A percentile compares a stretch with the other conserved stretches of the same genome.
phyloP scores from a whole-genome alignment of 2,888 invertebrate species.

The Spilosoma lubricipeda region DNA sequence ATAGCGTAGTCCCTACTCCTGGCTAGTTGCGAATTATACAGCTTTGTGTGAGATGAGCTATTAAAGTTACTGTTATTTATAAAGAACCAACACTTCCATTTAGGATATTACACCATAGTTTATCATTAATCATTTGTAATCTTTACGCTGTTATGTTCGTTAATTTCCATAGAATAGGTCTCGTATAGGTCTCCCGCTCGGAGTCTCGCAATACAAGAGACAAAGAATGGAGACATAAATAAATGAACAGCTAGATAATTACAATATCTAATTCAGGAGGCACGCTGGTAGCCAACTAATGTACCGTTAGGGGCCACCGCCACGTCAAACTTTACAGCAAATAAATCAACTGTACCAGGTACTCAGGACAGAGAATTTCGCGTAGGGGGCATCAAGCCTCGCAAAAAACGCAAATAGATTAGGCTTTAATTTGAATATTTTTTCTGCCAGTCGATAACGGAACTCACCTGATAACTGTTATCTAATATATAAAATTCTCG shows the following conservation, averaged over 20 bases:
- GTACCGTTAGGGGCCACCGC: conserved; percentile 9
- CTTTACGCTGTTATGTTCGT: too few relatives aligned
- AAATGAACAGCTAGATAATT: conserved; percentile 9
- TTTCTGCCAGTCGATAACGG: background rate
- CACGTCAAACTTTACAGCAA: conserved; percentile 3
- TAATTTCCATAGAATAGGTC: background rate
- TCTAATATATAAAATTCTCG: too few relatives aligned
- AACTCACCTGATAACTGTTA: background rate
- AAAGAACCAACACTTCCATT: too few relatives aligned
- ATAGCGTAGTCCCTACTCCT: too few relatives aligned
- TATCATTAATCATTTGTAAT: too few relatives aligned
- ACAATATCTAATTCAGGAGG: conserved; percentile 13
- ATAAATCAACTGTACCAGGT: background rate
- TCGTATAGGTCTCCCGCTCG: too few relatives aligned
- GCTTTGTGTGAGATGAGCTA: too few relatives aligned
- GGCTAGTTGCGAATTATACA: too few relatives aligned
- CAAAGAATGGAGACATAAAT: background rate
- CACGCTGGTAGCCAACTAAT: background rate
- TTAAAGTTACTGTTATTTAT: too few relatives aligned
- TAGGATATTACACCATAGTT: too few relatives aligned
- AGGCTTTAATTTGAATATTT: background rate
- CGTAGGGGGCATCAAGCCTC: background rate
- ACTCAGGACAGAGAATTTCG: background rate
- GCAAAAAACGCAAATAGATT: background rate
- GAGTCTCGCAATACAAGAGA: background rate